These are phyloP conservation scores for Drosophila stalkeri DNA, from an alignment of 2,888 invertebrate genomes.

Conservation along the genomic window DNA sequence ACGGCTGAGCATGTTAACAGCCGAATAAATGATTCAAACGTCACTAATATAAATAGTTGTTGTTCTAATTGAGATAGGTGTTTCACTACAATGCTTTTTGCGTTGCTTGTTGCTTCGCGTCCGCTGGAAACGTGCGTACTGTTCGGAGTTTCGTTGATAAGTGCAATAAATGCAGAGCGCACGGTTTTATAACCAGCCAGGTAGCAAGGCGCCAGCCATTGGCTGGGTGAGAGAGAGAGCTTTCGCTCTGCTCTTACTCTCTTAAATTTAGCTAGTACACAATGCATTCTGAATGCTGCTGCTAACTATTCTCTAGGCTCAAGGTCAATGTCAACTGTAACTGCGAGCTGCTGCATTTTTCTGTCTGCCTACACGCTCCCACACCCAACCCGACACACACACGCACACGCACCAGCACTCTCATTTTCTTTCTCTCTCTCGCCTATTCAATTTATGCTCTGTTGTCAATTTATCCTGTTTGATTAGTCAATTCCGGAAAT, in stretches of 20 bases:
- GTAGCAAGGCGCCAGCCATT: background rate
- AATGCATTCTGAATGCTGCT: background rate
- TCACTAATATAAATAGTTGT: background rate
- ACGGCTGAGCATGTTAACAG: background rate
- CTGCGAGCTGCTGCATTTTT: background rate
- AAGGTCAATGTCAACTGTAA: constrained; percentile 49
- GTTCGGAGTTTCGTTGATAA: constrained; percentile 17
- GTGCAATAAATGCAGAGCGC: constrained; percentile 32
- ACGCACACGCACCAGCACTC: no score
- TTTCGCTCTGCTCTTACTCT: constrained; percentile 2
- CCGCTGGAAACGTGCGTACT: background rate
- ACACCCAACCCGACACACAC: no score
- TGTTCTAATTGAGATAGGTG: no score
- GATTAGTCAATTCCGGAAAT: background rate
- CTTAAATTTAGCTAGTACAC: background rate
- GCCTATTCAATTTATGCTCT: background rate
- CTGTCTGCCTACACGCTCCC: background rate
- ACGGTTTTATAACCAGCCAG: constrained; percentile 33
- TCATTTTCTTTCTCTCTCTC: background rate
- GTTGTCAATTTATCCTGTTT: constrained; percentile 1
- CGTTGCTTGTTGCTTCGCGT: background rate
- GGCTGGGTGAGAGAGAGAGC: background rate
- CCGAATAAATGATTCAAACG: background rate
- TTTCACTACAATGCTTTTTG: background rate
- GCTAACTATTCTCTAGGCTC: background rate